Percentiles rank a stretch among this genome's conserved stretches.
phyloP scores from a whole-genome alignment of 2,113 vertebrate genomes.

The Zapornia atra region DNA sequence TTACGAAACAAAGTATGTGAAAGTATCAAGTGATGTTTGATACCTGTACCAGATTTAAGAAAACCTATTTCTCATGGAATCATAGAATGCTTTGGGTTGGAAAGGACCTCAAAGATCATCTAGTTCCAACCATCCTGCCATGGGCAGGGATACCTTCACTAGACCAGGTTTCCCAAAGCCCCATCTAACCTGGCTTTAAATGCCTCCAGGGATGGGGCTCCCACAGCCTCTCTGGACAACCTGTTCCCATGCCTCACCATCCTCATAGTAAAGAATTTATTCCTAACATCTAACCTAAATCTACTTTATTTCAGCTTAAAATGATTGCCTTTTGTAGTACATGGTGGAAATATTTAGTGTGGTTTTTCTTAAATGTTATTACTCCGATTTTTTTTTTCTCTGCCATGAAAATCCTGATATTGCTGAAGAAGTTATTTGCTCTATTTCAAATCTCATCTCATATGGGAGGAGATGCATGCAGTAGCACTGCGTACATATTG shows the following conservation, averaged over 20 bases:
- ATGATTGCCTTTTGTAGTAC: not conserved
- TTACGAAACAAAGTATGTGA: not conserved
- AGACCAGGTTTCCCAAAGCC: too few relatives aligned
- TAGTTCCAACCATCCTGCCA: too few relatives aligned
- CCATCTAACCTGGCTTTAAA: too few relatives aligned
- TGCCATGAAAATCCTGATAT: not conserved
- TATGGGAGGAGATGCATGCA: not conserved
- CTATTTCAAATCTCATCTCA: not conserved
- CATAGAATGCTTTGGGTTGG: too few relatives aligned
- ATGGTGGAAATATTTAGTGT: not conserved
- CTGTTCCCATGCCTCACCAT: too few relatives aligned
- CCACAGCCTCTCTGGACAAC: too few relatives aligned
- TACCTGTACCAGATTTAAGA: not conserved
- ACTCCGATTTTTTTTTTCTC: not conserved
- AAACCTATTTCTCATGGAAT: not conserved
- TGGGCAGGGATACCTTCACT: too few relatives aligned
- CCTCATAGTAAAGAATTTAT: too few relatives aligned
- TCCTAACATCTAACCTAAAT: too few relatives aligned
- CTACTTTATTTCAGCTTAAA: too few relatives aligned
- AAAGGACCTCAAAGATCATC: too few relatives aligned
- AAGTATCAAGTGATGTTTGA: not conserved
- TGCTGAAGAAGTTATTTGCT: not conserved
- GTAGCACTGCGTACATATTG: not conserved
- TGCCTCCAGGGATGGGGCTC: too few relatives aligned
- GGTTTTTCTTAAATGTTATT: not conserved